Conservation (phyloP, 2,888 invertebrate genomes). For the Dyspetes luteomarginatus region DNA sequence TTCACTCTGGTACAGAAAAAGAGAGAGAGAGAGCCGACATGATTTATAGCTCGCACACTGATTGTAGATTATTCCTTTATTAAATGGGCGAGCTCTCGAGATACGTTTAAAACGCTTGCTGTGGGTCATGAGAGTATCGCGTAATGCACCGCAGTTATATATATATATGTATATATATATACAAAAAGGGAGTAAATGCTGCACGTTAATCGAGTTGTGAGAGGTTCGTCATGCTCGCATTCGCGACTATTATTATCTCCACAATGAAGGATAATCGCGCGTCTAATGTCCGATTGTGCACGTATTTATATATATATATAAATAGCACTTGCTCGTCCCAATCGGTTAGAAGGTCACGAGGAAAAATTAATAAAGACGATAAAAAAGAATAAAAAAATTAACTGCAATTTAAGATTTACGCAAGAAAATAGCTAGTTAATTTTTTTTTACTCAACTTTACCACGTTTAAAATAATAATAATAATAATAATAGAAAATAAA, state of each 20-base stretch:
- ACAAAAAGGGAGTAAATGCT: background rate
- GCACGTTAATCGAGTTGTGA: constrained; percentile 46
- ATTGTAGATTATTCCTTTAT: constrained; percentile 58
- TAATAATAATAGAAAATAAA: background rate
- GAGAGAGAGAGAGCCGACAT: constrained; percentile 11
- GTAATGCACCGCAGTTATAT: background rate
- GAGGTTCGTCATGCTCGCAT: constrained; percentile 20
- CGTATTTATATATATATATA: background rate
- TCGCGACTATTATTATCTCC: constrained; percentile 34
- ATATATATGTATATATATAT: background rate
- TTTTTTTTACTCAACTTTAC: no score
- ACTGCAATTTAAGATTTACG: background rate
- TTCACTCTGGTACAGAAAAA: constrained; percentile 18
- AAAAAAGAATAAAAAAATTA: background rate
- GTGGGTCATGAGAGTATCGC: constrained; percentile 19
- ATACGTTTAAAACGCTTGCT: constrained; percentile 34
- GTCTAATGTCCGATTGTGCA: background rate
- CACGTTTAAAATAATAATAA: background rate
- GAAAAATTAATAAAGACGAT: background rate
- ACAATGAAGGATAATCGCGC: constrained; percentile 38
- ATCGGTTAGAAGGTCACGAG: background rate
- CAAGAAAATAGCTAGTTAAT: no score
- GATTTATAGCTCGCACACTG: constrained; percentile 54
- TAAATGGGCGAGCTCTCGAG: constrained; percentile 43
- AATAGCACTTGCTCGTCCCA: background rate